These are phyloP conservation scores for Teinopalpus imperialis DNA, from an alignment of 2,888 invertebrate genomes.

Conservation along the genomic window DNA sequence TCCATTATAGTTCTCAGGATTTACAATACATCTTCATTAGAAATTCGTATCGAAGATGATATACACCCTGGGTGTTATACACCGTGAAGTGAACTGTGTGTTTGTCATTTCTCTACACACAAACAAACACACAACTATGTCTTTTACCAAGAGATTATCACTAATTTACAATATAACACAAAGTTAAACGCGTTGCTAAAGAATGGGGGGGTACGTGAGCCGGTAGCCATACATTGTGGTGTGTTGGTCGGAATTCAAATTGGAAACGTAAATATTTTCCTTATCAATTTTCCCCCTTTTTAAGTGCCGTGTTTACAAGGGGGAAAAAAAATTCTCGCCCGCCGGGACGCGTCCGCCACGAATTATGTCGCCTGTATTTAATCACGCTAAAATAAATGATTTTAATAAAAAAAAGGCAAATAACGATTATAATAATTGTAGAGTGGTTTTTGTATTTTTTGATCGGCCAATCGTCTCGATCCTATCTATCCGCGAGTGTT, in stretches of 20 bases:
- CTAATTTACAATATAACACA: slow-evolving; percentile 9
- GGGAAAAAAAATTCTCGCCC: slow-evolving; percentile 3
- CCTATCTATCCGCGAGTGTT: too few species aligned
- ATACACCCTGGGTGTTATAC: too few species aligned
- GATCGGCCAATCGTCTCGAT: too few species aligned
- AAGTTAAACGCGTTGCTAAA: slow-evolving; percentile 6
- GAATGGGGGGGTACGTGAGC: slow-evolving; percentile 14
- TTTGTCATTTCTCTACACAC: too few species aligned
- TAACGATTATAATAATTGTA: background rate
- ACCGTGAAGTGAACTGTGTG: too few species aligned
- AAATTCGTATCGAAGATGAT: too few species aligned
- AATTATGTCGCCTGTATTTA: slow-evolving; percentile 22
- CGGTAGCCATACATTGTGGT: slow-evolving; percentile 8
- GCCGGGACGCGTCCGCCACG: slow-evolving; percentile 13
- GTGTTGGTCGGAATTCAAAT: slow-evolving; percentile 16
- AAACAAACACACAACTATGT: too few species aligned
- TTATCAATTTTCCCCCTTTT: slow-evolving; percentile 23
- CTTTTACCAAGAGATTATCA: too few species aligned
- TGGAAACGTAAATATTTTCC: slow-evolving; percentile 22
- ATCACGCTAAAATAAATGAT: slow-evolving; percentile 12
- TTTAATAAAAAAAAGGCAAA: slow-evolving; percentile 18
- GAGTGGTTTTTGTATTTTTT: too few species aligned
- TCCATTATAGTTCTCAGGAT: too few species aligned
- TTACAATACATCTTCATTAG: too few species aligned
- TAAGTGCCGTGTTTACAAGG: slow-evolving; percentile 22